Conservation (phyloP, 2,797 vertebrate species). For the Pangasius djambal region DNA sequence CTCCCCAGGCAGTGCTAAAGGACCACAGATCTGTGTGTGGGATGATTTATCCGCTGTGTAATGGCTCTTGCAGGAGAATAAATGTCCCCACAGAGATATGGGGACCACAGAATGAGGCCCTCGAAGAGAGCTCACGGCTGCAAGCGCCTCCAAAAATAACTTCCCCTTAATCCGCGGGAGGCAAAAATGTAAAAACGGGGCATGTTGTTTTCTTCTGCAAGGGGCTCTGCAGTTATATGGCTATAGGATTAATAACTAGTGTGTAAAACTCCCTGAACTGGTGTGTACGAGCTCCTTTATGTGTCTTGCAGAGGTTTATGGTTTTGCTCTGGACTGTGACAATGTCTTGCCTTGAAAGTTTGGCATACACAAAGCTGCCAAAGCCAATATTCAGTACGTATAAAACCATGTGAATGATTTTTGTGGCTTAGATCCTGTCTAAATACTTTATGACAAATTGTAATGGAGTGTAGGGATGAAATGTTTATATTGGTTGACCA, state of each 20-base stretch:
- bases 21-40: constrained; percentile 28
- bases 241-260: constrained; percentile 10
- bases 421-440: not conserved
- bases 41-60: constrained; percentile 45
- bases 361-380: not conserved
- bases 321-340: not conserved
- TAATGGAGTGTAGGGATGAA: not conserved
- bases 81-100: constrained; percentile 35
- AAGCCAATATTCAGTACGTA: not conserved
- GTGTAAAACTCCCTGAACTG: not conserved
- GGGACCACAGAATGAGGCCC: constrained; percentile 28
- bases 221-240: not conserved
- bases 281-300: not conserved
- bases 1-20: constrained; percentile 33
- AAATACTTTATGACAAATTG: not conserved
- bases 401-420: not conserved
- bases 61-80: constrained; percentile 50
- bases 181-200: constrained; percentile 12
- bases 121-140: constrained; percentile 41
- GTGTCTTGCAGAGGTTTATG: not conserved
- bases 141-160: constrained; percentile 54
- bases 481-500: not conserved
- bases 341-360: not conserved
- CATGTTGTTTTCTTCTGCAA: constrained; percentile 42
- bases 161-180: constrained; percentile 55